phyloP scores from a whole-genome alignment of 23 tunicate genomes.

The Ciona savignyi region DNA sequence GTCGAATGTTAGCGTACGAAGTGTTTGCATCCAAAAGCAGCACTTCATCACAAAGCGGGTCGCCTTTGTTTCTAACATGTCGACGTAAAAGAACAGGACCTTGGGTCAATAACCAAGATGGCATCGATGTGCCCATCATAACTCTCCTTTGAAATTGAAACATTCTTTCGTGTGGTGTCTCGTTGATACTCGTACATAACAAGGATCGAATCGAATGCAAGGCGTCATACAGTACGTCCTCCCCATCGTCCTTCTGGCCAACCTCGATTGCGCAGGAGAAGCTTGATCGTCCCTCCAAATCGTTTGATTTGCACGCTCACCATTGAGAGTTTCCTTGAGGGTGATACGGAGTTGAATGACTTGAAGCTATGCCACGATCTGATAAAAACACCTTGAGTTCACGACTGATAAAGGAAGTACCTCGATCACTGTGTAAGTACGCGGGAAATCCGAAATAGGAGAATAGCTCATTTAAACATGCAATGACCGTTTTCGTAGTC shows the following conservation, averaged over 20 bases:
- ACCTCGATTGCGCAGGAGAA: slow-evolving; percentile 1
- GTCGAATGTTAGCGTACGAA: slow-evolving; percentile 5
- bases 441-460: slow-evolving; percentile 10
- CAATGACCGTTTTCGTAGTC: slow-evolving; percentile 11
- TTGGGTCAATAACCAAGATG: not conserved
- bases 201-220: slow-evolving; percentile 1
- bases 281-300: slow-evolving; percentile 15
- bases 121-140: not conserved
- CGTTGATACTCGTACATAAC: not conserved
- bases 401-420: slow-evolving; percentile 10
- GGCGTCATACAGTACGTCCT: not conserved
- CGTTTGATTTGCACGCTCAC: slow-evolving; percentile 11
- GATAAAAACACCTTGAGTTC: slow-evolving; percentile 5
- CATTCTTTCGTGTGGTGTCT: slow-evolving; percentile 4
- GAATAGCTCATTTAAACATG: not conserved
- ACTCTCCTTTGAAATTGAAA: not conserved
- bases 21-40: slow-evolving; percentile 9
- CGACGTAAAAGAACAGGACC: slow-evolving; percentile 16
- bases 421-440: slow-evolving; percentile 20
- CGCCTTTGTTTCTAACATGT: slow-evolving; percentile 18
- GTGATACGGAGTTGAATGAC: slow-evolving; percentile 11
- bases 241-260: not conserved
- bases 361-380: slow-evolving; percentile 8
- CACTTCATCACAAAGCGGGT: slow-evolving; percentile 21
- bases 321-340: slow-evolving; percentile 7